phyloP scores from a whole-genome alignment of 2,113 vertebrate genomes.

The Xyrauchen texanus region DNA sequence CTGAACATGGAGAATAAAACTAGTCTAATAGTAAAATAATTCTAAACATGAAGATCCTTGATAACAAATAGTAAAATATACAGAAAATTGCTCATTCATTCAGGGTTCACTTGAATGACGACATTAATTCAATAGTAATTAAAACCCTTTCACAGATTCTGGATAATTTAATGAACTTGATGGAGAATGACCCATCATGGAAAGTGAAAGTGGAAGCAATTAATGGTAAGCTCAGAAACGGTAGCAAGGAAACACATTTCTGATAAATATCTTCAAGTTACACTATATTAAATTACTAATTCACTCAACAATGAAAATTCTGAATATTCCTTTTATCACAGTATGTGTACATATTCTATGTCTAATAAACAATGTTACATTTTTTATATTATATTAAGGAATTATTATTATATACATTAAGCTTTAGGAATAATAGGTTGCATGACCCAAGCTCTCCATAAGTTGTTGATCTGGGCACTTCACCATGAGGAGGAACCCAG shows the following conservation, averaged over 20 bases:
- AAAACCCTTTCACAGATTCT: slow-evolving; percentile 47
- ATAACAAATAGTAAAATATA: background rate
- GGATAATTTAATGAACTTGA: slow-evolving; percentile 57
- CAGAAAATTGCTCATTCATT: background rate
- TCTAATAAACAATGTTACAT: too few relatives aligned
- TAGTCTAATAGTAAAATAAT: too few relatives aligned
- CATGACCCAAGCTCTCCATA: slow-evolving; percentile 64
- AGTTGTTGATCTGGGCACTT: slow-evolving; percentile 73
- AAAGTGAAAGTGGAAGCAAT: slow-evolving; percentile 77
- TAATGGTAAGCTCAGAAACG: slow-evolving; percentile 62
- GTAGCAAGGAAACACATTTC: background rate
- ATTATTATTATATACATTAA: slow-evolving; percentile 46
- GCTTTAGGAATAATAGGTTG: slow-evolving; percentile 73
- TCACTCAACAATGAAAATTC: too few relatives aligned
- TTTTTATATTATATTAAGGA: slow-evolving; percentile 10
- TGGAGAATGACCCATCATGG: slow-evolving; percentile 72
- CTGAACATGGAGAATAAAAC: too few relatives aligned
- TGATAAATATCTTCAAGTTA: background rate
- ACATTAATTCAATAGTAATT: background rate
- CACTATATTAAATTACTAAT: background rate
- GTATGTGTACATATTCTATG: too few relatives aligned
- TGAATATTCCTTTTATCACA: too few relatives aligned
- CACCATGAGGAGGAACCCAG: slow-evolving; percentile 71
- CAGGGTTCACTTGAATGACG: background rate
- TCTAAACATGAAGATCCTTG: background rate